Evolutionary conservation across 1,140 invertebrate species (phyloP), one percentile per base, ranked within the genome.

Genomic region (Chrysomallon squamiferum): DNA sequence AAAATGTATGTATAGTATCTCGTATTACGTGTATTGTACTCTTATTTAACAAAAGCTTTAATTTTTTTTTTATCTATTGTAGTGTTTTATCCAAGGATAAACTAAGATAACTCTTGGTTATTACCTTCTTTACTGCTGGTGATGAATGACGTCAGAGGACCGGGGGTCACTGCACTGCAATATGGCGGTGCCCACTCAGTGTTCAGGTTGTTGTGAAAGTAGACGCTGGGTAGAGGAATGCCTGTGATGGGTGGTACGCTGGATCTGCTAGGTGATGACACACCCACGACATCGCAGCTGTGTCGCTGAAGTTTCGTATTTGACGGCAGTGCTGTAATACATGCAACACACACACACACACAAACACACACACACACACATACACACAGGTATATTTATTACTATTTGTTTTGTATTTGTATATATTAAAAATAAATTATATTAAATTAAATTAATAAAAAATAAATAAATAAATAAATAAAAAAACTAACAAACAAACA

Each of bases 191-290:
- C 52, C 69, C 69, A 71, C 35, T 68, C 69, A 11, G 66, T 57
- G 35, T 56, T 71, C 13, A 75, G 62, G 43, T 75, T 75, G 15
- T 70, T 66, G 66, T 72, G 71, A 58, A 75, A 75, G 65, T 71
- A 72, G 43, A 73, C 62, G 50, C 50, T 54, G n/a, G 50, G 50
- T 18, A 54, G 50, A 20, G 50, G 50, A 27, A 54, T 30, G 22
- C 50, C 50, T 13, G 50, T 54, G 50, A 54, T 54, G n/a, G 50
- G 25, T 25, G 50, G 50, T 18, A 54, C 50, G 50, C 50, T 50
- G 20, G 49, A 11, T 20, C 20, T 11, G 49, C 22, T 54, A 22
- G 50, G 22, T 9, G 22, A 18, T 54, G 22, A 30, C 22, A 54
- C 22, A 22, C 50, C 50, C 22, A 27, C 29, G 29, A 49, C 20